A percentile compares a stretch with the other conserved stretches of the same genome.
Evolutionary conservation across 2,888 invertebrate species (phyloP).

Genomic region (Hypsopygia costalis): DNA sequence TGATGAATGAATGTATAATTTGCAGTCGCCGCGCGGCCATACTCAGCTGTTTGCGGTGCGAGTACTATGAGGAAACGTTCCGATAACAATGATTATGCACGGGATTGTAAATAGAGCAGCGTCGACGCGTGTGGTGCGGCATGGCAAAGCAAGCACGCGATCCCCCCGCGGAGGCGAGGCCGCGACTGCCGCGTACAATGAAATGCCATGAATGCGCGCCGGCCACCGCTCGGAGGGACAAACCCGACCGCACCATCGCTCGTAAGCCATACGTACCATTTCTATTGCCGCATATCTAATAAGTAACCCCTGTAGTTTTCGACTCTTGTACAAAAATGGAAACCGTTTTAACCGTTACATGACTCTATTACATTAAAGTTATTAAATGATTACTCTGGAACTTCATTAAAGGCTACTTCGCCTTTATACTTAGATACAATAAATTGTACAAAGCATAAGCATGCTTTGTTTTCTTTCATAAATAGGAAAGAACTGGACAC

Average conservation of each 20-base stretch:
- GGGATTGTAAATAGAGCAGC: slow-evolving; percentile 51
- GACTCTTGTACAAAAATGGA: slow-evolving; percentile 60
- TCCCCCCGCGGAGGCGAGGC: slow-evolving; percentile 69
- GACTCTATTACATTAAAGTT: slow-evolving; percentile 56
- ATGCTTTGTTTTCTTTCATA: no score
- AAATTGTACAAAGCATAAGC: no score
- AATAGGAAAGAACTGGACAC: no score
- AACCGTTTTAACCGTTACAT: slow-evolving; percentile 78
- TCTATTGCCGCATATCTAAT: slow-evolving; percentile 62
- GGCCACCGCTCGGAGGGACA: slow-evolving; percentile 30
- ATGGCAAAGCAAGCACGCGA: slow-evolving; percentile 43
- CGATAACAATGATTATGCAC: slow-evolving; percentile 51
- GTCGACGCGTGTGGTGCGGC: slow-evolving; percentile 27
- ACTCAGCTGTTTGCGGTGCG: slow-evolving; percentile 52
- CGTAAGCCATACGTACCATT: no score
- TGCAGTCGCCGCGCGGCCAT: slow-evolving; percentile 53
- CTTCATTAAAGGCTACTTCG: no score
- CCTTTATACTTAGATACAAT: no score
- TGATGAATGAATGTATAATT: slow-evolving; percentile 53
- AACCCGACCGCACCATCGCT: slow-evolving; percentile 38
- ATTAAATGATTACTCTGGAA: slow-evolving; percentile 31
- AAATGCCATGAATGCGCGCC: slow-evolving; percentile 70
- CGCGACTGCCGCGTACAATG: slow-evolving; percentile 71
- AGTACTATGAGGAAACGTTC: slow-evolving; percentile 46
- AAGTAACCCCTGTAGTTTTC: slow-evolving; percentile 67